phyloP scores from a whole-genome alignment of 2,113 vertebrate genomes.

The Telmatochromis brichardi region DNA sequence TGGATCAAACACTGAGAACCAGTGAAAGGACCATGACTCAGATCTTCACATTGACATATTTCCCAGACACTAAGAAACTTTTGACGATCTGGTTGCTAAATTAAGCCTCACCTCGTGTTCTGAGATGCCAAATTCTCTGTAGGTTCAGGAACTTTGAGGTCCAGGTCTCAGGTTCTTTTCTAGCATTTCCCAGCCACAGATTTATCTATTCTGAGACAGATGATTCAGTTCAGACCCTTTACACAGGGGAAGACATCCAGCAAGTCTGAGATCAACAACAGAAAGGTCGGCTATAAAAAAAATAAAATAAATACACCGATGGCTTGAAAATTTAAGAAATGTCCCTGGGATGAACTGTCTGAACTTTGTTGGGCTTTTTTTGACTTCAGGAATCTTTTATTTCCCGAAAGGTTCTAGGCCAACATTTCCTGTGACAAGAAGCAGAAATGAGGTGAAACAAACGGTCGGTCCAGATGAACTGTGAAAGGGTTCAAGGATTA shows the following conservation, averaged over 20 bases:
- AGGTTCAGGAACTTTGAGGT: not conserved
- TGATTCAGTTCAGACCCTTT: not conserved
- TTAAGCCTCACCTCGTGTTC: not conserved
- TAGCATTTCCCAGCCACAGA: not conserved
- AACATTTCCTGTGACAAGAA: not conserved
- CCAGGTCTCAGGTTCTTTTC: not conserved
- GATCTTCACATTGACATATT: not conserved
- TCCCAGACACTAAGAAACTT: not conserved
- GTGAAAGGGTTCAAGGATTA: not conserved
- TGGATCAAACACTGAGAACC: not conserved
- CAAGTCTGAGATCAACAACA: not conserved
- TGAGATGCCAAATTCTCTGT: not conserved
- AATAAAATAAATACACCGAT: not conserved
- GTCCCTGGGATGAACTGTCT: not conserved
- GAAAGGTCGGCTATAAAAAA: not conserved
- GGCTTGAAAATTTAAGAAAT: not conserved
- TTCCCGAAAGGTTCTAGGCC: not conserved
- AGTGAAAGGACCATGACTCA: not conserved
- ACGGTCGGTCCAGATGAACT: not conserved
- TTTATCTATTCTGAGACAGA: not conserved
- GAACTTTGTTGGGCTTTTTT: not conserved
- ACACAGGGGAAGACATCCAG: not conserved
- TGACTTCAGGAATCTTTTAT: not conserved
- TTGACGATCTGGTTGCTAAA: not conserved
- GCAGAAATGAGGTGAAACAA: not conserved